Conservation (phyloP, 2,113 vertebrate species). For the Bufo gargarizans region DNA sequence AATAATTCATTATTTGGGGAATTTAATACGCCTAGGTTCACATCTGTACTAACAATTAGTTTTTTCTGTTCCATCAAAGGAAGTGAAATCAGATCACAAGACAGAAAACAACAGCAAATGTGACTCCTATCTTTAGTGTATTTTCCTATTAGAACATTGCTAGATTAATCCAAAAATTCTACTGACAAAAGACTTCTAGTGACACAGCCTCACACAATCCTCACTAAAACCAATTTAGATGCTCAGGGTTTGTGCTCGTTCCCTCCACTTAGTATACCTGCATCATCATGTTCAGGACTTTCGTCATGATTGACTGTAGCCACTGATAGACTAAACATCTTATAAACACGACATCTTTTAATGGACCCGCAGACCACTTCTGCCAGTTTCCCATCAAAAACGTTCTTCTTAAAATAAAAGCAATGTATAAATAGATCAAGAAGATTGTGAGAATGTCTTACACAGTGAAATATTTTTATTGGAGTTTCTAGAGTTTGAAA, state of each 20-base stretch:
- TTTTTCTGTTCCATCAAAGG: too few species aligned
- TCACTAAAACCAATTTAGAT: background rate
- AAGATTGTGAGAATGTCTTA: background rate
- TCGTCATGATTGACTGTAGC: background rate
- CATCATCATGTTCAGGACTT: too few species aligned
- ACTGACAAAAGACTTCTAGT: too few species aligned
- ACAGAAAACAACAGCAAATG: too few species aligned
- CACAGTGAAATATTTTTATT: constrained; percentile 8
- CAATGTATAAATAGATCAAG: background rate
- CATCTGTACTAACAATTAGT: too few species aligned
- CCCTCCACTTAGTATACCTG: background rate
- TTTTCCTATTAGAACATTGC: too few species aligned
- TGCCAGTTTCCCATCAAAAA: background rate
- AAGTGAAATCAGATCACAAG: too few species aligned
- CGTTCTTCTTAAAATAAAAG: background rate
- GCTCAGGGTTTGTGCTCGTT: background rate
- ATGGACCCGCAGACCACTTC: background rate
- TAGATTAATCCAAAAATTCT: too few species aligned
- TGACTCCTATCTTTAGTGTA: too few species aligned
- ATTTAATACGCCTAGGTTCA: too few species aligned
- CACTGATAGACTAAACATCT: background rate
- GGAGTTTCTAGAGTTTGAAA: background rate
- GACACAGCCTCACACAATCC: too few species aligned
- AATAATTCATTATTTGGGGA: too few species aligned
- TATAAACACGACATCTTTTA: background rate